phyloP scores from a whole-genome alignment of 2,113 vertebrate species.

The Channa argus region DNA sequence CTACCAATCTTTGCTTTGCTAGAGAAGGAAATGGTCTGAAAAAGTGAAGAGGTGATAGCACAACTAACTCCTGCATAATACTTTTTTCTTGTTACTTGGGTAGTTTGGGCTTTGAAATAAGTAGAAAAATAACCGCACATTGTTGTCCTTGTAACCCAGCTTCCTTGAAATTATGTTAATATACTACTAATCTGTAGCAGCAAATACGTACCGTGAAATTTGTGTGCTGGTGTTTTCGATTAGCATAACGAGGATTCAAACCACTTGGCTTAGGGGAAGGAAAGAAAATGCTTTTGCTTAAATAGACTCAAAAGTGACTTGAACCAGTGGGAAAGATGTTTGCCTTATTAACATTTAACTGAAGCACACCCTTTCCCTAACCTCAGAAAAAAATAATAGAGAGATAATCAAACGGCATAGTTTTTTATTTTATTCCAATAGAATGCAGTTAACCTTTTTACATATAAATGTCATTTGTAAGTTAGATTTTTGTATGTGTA shows the following conservation, averaged over 20 bases:
- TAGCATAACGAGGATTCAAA: neutral
- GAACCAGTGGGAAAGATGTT: neutral
- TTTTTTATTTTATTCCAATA: no score
- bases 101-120: neutral
- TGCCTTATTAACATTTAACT: neutral
- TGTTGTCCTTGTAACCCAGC: neutral
- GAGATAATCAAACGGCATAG: neutral
- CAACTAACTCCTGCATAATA: slow-evolving; percentile 52
- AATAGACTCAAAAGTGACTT: neutral
- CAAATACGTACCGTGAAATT: neutral
- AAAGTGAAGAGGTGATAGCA: slow-evolving; percentile 58
- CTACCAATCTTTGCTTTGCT: slow-evolving; percentile 63
- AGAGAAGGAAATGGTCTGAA: slow-evolving; percentile 21
- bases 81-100: slow-evolving; percentile 17
- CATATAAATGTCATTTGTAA: neutral
- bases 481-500: no score
- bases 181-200: no score
- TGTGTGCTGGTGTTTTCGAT: neutral
- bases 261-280: neutral
- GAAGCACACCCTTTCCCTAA: neutral
- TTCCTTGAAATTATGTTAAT: neutral
- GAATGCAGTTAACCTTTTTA: neutral
- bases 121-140: slow-evolving; percentile 10
- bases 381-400: neutral
- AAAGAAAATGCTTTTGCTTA: neutral